Evolutionary conservation across 2,888 invertebrate genomes (phyloP).

Genomic region (Pseudococcus jackbeardsleyi): DNA sequence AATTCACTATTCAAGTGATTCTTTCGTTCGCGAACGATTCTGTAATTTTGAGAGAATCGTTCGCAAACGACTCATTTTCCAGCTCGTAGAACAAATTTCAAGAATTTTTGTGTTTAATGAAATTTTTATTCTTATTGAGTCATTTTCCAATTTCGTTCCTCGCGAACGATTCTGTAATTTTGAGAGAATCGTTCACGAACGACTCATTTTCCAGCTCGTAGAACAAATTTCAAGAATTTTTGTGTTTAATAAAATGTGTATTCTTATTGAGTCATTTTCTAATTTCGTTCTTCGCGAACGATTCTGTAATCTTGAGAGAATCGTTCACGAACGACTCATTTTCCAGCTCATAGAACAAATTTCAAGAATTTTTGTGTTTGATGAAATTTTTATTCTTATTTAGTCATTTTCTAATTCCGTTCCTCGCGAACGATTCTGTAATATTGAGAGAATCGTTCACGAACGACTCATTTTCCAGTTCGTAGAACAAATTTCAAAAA

Average conservation of each 20-base stretch:
- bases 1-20: neutral
- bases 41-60: neutral
- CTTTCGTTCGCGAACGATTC: too few species aligned
- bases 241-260: too few species aligned
- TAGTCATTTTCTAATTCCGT: neutral
- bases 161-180: neutral
- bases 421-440: too few species aligned
- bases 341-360: neutral
- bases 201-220: neutral
- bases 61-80: neutral
- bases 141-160: too few species aligned
- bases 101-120: too few species aligned
- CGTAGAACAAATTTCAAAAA: neutral
- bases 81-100: neutral
- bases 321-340: neutral
- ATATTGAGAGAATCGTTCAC: neutral
- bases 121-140: neutral
- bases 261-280: neutral
- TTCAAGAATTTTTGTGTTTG: neutral
- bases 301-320: neutral
- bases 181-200: neutral
- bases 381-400: neutral
- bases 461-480: neutral
- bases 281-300: too few species aligned
- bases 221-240: neutral